phyloP scores from a whole-genome alignment of 2,797 vertebrate genomes.

The Nannoperca australis region DNA sequence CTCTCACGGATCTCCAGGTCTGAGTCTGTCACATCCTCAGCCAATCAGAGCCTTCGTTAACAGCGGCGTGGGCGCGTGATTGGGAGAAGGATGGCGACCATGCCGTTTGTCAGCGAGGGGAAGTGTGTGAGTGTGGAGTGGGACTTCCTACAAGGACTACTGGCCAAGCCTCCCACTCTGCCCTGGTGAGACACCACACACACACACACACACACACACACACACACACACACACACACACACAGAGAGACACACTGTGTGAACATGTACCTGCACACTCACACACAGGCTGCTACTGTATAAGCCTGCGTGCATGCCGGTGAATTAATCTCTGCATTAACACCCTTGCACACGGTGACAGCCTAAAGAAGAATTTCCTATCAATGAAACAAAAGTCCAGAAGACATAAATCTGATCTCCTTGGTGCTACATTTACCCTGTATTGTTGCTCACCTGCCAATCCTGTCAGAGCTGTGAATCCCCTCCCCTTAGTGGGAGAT shows the following conservation, averaged over 20 bases:
- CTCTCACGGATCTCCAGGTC: constrained; percentile 60
- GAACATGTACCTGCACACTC: too few relatives aligned
- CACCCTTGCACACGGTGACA: constrained; percentile 59
- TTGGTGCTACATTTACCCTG: constrained; percentile 53
- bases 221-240: constrained; percentile 42
- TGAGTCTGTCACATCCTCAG: constrained; percentile 75
- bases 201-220: constrained; percentile 38
- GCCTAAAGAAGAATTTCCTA: constrained; percentile 59
- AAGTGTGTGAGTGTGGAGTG: constrained; percentile 91
- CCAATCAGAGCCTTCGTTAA: constrained; percentile 84
- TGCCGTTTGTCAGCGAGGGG: constrained; percentile 89
- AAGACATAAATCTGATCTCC: constrained; percentile 50
- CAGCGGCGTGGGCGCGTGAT: constrained; percentile 72
- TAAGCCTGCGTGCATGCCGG: constrained; percentile 70
- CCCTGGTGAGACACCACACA: constrained; percentile 87
- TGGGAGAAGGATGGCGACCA: constrained; percentile 88
- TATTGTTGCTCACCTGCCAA: constrained; percentile 74
- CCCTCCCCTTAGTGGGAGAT: constrained; percentile 82
- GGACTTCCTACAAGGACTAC: constrained; percentile 92
- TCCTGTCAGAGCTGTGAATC: constrained; percentile 73
- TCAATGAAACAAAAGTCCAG: constrained; percentile 64
- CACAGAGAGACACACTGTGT: too few relatives aligned
- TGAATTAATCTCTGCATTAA: constrained; percentile 77
- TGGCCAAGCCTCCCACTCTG: constrained; percentile 90
- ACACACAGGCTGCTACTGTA: constrained; percentile 47